Conservation (phyloP, 2,113 vertebrate genomes). For the Phaethon lepturus region DNA sequence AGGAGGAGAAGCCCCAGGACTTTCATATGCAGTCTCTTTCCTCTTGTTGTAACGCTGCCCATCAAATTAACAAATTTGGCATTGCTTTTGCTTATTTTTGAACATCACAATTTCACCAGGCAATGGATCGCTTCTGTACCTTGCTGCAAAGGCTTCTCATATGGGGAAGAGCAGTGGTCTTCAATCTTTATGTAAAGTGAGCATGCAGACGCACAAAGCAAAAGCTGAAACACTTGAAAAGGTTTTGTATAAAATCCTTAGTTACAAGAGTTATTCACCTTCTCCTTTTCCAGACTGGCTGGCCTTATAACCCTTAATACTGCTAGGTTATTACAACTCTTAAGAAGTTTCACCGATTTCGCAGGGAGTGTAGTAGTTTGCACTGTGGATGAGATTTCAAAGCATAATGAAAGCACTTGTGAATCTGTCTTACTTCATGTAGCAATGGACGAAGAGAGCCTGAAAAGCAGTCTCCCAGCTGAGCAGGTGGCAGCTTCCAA, state of each 20-base stretch:
- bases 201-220: conserved; percentile 1
- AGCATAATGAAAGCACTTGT: neutral
- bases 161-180: conserved; percentile 5
- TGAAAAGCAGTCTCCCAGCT: neutral
- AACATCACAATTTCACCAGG: neutral
- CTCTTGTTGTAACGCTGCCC: neutral
- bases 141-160: neutral
- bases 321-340: neutral
- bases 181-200: neutral
- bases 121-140: neutral
- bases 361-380: neutral
- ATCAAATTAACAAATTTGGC: neutral
- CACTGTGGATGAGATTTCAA: conserved; percentile 15
- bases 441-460: neutral
- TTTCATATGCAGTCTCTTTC: neutral
- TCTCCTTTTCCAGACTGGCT: neutral
- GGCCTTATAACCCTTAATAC: neutral
- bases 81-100: neutral
- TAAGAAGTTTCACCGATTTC: neutral
- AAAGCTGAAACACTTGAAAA: neutral
- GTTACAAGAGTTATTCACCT: neutral
- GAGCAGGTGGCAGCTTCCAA: conserved; percentile 21
- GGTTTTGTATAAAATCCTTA: neutral
- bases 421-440: neutral
- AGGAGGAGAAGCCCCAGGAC: neutral